These are phyloP conservation scores for Pandemis cinnamomeana DNA, from an alignment of 2,888 invertebrate genomes.

Conservation along the genomic window DNA sequence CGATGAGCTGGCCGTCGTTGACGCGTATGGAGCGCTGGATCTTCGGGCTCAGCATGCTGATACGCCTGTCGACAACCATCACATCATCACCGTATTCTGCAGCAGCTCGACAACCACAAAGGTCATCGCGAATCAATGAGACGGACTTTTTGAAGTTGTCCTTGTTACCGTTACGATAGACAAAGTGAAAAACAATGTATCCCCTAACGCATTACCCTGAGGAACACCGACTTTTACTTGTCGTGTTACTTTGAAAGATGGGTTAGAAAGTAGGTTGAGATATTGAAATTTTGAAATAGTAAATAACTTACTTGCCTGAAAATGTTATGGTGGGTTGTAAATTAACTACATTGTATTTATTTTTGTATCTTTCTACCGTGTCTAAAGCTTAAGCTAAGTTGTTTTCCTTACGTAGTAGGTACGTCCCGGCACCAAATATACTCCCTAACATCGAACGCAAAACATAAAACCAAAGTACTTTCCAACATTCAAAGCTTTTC, in stretches of 20 bases:
- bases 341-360: neutral
- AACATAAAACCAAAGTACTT: constrained; percentile 14
- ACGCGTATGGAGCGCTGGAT: constrained; percentile 94
- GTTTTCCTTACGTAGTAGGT: neutral
- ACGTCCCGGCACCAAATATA: constrained; percentile 1
- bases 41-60: constrained; percentile 90
- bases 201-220: neutral
- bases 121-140: neutral
- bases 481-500: constrained; percentile 7
- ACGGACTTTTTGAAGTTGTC: neutral
- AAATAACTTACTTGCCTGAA: too few relatives aligned
- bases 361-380: neutral
- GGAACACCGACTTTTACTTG: neutral
- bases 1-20: constrained; percentile 93
- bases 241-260: neutral
- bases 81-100: neutral
- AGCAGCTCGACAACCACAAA: too few relatives aligned
- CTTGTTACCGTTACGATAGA: too few relatives aligned
- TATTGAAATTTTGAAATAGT: too few relatives aligned
- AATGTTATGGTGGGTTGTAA: neutral
- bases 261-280: too few relatives aligned
- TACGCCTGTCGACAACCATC: constrained; percentile 24
- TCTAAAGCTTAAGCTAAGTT: neutral
- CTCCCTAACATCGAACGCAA: constrained; percentile 11
- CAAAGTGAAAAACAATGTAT: neutral